Evolutionary conservation across 2,113 vertebrate genomes (phyloP).

Genomic region (Laticauda colubrina): DNA sequence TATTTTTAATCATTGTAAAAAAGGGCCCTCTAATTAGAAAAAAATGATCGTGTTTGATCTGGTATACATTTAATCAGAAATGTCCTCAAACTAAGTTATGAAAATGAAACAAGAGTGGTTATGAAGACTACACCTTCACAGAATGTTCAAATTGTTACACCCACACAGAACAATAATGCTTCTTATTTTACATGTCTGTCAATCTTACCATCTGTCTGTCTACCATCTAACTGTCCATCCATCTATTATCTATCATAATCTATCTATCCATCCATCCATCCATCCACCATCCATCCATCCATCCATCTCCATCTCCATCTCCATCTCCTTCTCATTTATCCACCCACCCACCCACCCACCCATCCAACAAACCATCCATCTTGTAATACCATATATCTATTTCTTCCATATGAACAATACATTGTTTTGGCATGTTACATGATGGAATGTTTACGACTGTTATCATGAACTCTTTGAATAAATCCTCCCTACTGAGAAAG

Average conservation of each 20-base stretch:
- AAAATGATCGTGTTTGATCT: not conserved
- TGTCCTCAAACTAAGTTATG: not conserved
- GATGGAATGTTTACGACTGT: not conserved
- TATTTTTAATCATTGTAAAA: not conserved
- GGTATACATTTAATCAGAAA: not conserved
- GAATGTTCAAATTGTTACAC: not conserved
- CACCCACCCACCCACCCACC: too few species aligned
- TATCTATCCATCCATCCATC: too few species aligned
- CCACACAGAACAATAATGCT: not conserved
- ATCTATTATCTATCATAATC: too few species aligned
- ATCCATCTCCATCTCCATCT: too few species aligned
- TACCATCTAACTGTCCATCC: not conserved
- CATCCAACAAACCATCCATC: too few species aligned
- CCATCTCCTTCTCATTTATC: too few species aligned
- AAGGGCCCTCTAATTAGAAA: not conserved
- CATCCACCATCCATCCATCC: too few species aligned
- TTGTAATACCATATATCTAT: not conserved
- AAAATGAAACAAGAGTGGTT: not conserved
- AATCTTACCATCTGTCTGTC: not conserved
- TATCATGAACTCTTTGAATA: not conserved
- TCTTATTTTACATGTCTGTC: not conserved
- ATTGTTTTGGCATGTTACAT: not conserved
- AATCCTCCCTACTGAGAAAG: not conserved
- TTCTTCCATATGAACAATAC: not conserved
- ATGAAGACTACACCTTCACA: not conserved